A percentile compares a stretch with the other conserved stretches of the same genome.
Evolutionary conservation across 1,140 invertebrate species (phyloP).

Genomic region (Lucilia sericata): DNA sequence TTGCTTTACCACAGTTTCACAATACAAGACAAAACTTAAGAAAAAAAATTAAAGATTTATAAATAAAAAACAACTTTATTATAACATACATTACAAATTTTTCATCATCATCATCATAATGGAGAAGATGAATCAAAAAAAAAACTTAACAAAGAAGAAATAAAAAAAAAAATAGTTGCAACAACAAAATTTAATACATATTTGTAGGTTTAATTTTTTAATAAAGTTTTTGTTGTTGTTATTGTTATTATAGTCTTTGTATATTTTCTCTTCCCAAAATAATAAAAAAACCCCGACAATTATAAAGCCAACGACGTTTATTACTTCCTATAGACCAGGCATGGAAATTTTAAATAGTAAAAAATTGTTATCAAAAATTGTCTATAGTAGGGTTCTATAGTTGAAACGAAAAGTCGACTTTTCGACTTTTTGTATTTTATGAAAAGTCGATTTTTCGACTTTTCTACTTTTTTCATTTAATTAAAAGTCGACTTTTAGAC

Average conservation of each 20-base stretch:
- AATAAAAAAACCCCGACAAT: not conserved
- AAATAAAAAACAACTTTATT: not conserved
- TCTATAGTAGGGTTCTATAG: no score
- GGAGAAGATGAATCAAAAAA: not conserved
- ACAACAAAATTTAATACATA: not conserved
- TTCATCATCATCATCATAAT: no score
- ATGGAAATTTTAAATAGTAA: no score
- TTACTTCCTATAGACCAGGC: constrained; percentile 1
- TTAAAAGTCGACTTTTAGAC: no score
- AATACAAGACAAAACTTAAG: not conserved
- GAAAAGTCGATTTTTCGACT: no score
- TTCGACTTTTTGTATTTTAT: no score
- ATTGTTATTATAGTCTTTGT: not conserved
- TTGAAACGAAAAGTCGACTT: no score
- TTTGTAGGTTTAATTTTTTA: not conserved
- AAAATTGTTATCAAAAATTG: no score
- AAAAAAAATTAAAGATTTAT: not conserved
- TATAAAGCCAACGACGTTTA: not conserved
- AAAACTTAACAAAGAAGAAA: not conserved
- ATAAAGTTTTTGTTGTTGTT: not conserved
- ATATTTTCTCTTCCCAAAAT: constrained; percentile 28
- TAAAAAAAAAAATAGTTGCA: constrained; percentile 6
- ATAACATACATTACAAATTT: not conserved
- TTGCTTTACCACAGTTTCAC: not conserved
- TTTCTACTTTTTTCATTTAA: no score